phyloP scores from a whole-genome alignment of 2,113 vertebrate species.

The Psophia crepitans region DNA sequence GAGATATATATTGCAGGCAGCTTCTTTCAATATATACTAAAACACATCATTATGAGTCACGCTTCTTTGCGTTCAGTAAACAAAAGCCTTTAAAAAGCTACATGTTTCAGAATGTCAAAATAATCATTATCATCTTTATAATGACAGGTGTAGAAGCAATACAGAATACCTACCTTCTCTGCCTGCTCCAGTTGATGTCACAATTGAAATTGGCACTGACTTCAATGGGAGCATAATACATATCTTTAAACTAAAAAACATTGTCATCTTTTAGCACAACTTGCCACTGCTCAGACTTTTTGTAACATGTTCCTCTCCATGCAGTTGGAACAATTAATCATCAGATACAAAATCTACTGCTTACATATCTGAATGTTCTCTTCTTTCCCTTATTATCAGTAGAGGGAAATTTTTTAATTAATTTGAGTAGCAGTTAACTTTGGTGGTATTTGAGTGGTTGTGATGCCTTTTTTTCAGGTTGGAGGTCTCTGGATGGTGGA shows the following conservation, averaged over 20 bases:
- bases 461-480: not conserved
- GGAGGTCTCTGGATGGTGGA: not conserved
- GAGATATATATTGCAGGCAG: not conserved
- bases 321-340: not conserved
- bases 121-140: not conserved
- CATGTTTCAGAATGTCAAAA: not conserved
- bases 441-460: not conserved
- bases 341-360: not conserved
- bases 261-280: not conserved
- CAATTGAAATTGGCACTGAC: not conserved
- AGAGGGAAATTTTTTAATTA: not conserved
- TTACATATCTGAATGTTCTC: not conserved
- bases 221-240: not conserved
- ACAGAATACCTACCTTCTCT: not conserved
- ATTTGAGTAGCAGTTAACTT: not conserved
- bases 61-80: not conserved
- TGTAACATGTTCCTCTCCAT: not conserved
- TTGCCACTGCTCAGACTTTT: not conserved
- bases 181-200: not conserved
- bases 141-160: not conserved
- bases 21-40: not conserved
- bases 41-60: not conserved
- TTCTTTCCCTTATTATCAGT: not conserved
- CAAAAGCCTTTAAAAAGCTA: not conserved
- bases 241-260: not conserved